These are phyloP conservation scores for Pseudolycoriella hygida DNA, from an alignment of 2,888 invertebrate genomes.

Conservation along the genomic window DNA sequence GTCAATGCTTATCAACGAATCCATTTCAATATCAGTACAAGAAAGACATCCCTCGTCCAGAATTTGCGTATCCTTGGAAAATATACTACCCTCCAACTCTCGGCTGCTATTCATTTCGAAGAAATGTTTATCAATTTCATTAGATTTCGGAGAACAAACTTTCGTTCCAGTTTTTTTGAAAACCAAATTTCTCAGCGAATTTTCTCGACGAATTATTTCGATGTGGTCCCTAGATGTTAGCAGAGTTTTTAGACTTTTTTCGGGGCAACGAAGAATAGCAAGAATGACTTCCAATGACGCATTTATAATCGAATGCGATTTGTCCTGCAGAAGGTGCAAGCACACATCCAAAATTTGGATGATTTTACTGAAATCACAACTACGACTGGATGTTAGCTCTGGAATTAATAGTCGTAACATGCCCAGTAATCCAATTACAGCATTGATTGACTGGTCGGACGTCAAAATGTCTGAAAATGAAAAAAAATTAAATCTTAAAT, in stretches of 20 bases:
- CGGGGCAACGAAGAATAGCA: constrained; percentile 20
- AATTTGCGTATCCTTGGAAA: no score
- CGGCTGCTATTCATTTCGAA: no score
- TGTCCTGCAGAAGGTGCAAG: constrained; percentile 46
- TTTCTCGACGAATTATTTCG: constrained; percentile 26
- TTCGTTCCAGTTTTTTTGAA: constrained; percentile 15
- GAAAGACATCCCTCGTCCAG: constrained; percentile 14
- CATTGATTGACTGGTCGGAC: constrained; percentile 27
- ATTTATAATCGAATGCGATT: constrained; percentile 77
- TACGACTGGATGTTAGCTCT: constrained; percentile 25
- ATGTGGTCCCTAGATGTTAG: constrained; percentile 25
- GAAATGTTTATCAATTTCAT: neutral
- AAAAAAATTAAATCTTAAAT: no score
- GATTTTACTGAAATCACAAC: constrained; percentile 22
- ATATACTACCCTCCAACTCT: no score
- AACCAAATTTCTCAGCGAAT: constrained; percentile 30
- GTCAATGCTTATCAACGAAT: constrained; percentile 30
- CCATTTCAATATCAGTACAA: constrained; percentile 29
- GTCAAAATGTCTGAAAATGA: constrained; percentile 19
- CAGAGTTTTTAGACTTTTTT: constrained; percentile 6
- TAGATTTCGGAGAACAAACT: constrained; percentile 3
- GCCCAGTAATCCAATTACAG: constrained; percentile 46
- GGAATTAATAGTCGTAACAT: constrained; percentile 46
- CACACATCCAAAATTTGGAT: constrained; percentile 61
- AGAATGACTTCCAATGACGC: constrained; percentile 55